Conservation (phyloP, 1,140 invertebrate species). For the Sesamia nonagrioides region DNA sequence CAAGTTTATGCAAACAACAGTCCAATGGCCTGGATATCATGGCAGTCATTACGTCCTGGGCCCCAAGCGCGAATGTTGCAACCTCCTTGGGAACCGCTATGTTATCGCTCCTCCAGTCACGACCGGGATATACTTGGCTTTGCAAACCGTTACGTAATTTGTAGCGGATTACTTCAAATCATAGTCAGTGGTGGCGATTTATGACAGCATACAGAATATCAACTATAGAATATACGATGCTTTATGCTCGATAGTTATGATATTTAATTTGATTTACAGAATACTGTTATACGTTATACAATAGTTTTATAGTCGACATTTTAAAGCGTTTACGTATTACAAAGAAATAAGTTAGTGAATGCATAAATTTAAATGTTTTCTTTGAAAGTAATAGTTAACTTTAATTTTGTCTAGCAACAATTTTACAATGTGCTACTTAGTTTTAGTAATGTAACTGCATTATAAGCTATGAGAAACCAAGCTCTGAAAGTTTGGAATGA, state of each 20-base stretch:
- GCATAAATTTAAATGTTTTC: neutral
- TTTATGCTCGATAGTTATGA: slow-evolving; percentile 31
- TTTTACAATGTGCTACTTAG: neutral
- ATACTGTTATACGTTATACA: slow-evolving; percentile 13
- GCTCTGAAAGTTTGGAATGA: neutral
- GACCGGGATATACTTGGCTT: slow-evolving; percentile 69
- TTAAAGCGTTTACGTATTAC: neutral
- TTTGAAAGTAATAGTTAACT: neutral
- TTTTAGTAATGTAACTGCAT: neutral
- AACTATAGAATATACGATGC: slow-evolving; percentile 33
- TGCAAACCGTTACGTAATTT: slow-evolving; percentile 69
- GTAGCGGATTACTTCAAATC: slow-evolving; percentile 67
- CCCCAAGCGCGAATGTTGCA: slow-evolving; percentile 69
- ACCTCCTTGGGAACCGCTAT: slow-evolving; percentile 72
- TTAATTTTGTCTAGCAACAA: neutral
- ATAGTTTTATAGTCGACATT: slow-evolving; percentile 6
- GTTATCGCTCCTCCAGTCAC: slow-evolving; percentile 75
- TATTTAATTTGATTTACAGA: slow-evolving; percentile 36
- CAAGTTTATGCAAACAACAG: slow-evolving; percentile 77
- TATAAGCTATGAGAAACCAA: neutral
- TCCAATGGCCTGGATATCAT: slow-evolving; percentile 70
- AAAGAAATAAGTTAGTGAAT: neutral
- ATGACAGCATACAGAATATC: slow-evolving; percentile 64
- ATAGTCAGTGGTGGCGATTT: slow-evolving; percentile 67
- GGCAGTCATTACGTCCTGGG: slow-evolving; percentile 77